phyloP scores from a whole-genome alignment of 2,113 vertebrate species.

The Sialia sialis region DNA sequence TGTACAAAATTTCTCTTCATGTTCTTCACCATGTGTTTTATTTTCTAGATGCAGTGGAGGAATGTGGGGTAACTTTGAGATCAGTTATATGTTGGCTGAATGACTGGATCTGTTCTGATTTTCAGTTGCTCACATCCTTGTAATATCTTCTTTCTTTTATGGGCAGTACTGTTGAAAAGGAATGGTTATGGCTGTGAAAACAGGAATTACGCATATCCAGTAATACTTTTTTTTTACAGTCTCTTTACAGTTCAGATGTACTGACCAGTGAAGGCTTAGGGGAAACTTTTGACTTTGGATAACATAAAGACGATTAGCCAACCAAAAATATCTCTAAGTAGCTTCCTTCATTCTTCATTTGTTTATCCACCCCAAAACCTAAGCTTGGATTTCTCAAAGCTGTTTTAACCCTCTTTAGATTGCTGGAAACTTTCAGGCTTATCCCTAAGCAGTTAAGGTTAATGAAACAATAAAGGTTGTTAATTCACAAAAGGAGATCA shows the following conservation, averaged over 20 bases:
- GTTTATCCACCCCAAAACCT: neutral
- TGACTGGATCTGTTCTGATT: neutral
- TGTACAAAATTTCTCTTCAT: neutral
- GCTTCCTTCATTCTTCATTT: slow-evolving; percentile 4
- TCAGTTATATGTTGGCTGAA: neutral
- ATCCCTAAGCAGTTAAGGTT: neutral
- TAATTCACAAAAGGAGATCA: neutral
- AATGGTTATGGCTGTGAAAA: neutral
- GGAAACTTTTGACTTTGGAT: neutral
- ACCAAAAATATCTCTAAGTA: neutral
- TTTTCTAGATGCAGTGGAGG: neutral
- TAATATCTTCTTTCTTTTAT: neutral
- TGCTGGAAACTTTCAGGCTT: neutral
- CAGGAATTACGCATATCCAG: neutral
- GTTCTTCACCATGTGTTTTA: neutral
- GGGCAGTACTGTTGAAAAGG: neutral
- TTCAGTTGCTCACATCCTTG: neutral
- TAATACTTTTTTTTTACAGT: neutral
- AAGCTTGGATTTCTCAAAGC: slow-evolving; percentile 29
- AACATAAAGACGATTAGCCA: neutral
- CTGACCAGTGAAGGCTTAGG: neutral
- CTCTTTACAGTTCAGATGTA: neutral
- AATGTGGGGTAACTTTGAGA: neutral
- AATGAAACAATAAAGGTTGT: neutral
- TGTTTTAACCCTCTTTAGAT: slow-evolving; percentile 1